Conservation (phyloP, 1,140 invertebrate species). For the Saccostrea glomerata region DNA sequence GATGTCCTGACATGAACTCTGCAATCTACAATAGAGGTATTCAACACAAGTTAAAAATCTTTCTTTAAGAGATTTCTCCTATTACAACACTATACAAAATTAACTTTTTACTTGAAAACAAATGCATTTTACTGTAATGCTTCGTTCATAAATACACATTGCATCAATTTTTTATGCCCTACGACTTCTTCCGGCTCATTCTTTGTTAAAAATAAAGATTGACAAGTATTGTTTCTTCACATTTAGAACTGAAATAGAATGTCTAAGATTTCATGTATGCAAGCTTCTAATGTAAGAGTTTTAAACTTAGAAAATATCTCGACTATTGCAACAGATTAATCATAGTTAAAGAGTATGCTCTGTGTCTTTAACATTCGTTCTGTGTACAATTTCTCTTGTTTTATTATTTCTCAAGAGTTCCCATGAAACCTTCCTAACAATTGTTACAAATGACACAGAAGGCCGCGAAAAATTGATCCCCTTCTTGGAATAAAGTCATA, state of each 20-base stretch:
- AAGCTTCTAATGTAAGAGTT: not conserved
- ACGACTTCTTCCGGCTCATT: not conserved
- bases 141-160: not conserved
- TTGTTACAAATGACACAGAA: no score
- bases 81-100: not conserved
- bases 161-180: not conserved
- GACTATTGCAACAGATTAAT: no score
- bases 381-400: no score
- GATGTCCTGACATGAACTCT: slow-evolving; percentile 29
- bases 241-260: not conserved
- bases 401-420: no score
- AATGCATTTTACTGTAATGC: not conserved
- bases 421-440: no score
- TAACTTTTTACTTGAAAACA: not conserved
- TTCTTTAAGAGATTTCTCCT: not conserved
- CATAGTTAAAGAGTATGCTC: no score
- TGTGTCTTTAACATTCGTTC: no score
- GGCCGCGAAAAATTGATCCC: no score
- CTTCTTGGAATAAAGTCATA: no score
- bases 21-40: slow-evolving; percentile 19
- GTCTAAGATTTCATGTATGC: not conserved
- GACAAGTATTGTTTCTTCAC: not conserved
- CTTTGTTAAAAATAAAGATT: not conserved
- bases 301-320: not conserved
- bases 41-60: not conserved